A percentile compares a stretch with the other conserved stretches of the same genome.
phyloP scores from a whole-genome alignment of 2,113 vertebrate genomes.

The Natator depressus region DNA sequence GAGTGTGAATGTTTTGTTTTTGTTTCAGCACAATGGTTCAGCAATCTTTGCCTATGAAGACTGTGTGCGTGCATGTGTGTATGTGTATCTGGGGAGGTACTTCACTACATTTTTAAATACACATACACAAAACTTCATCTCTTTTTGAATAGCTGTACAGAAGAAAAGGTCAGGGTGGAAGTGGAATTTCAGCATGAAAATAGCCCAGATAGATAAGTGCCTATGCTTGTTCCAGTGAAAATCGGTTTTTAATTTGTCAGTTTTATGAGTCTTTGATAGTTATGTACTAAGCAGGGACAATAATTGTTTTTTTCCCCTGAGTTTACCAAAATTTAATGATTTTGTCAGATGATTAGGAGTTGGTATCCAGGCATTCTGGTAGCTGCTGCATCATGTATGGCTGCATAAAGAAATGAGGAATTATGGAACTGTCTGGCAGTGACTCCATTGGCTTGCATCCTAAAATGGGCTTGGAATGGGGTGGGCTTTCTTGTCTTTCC shows the following conservation, averaged over 20 bases:
- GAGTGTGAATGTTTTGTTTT: neutral
- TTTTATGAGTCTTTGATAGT: neutral
- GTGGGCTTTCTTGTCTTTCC: neutral
- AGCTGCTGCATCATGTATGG: neutral
- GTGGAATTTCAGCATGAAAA: neutral
- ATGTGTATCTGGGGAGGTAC: neutral
- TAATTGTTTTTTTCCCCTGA: rapidly evolving
- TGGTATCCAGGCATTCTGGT: neutral
- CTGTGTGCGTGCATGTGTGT: neutral
- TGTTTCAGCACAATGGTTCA: neutral
- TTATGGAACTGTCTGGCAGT: neutral
- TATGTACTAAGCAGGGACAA: neutral
- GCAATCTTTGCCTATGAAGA: neutral
- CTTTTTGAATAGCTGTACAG: neutral
- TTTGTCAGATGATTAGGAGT: neutral
- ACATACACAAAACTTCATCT: neutral
- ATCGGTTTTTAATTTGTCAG: neutral
- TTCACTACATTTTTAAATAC: neutral
- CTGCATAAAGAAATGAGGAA: neutral
- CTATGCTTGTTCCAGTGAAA: neutral
- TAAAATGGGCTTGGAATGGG: neutral
- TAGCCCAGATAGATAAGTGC: neutral
- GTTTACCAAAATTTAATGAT: neutral
- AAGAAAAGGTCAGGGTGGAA: neutral
- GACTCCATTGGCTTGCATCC: neutral